Base-by-base conservation (phyloP, 2,888 invertebrate species). In the Entomobrya proxima region DNA sequence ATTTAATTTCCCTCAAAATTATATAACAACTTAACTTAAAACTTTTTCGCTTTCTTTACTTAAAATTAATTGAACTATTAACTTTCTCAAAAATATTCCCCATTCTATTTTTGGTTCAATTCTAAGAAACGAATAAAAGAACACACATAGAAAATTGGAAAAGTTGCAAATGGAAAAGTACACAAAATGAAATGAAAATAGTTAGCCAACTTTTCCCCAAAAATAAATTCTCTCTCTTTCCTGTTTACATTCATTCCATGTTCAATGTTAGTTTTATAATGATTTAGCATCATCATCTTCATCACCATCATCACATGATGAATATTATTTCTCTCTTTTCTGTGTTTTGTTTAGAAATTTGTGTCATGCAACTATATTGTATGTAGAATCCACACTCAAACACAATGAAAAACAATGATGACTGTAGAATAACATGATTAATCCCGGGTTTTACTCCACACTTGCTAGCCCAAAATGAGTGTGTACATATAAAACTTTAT, bases 351-450 rank as follows among this genome's bases (percentile, higher is more conserved):
- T 61, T 61, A 9, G 13, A 9, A 32, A 27, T 15, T n/a, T 30
- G 4, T 61, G 61, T 61, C 30, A 61, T 27, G 30, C 27, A n/a
- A 27, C 7, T 47, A 47, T 47, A 15, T 9, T 47, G 47, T 47
- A n/a, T 47, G 40, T 11, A 40, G 5, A 40, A n/a, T n/a, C n/a
- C n/a, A n/a, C n/a, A n/a, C n/a, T n/a, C n/a, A 21, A 18, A 21
- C 21, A 50, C 9, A 18, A 61, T n/a, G n/a, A n/a, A n/a, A 37
- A 24, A 67, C 21, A 21, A 40, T 67, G 40, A 21, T 40, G 67
- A 67, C 21, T 67, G 40, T 67, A 40, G 40, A 67, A 67, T 67
- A 78, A 78, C 78, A 78, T 50, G 78, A 58, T 78, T 78, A 78
- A 78, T 78, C 78, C 64, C 64, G 18, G 77, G 69, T 52, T 69